Base-by-base conservation (phyloP, 2,797 vertebrate species). In the Sebastes minor region DNA sequence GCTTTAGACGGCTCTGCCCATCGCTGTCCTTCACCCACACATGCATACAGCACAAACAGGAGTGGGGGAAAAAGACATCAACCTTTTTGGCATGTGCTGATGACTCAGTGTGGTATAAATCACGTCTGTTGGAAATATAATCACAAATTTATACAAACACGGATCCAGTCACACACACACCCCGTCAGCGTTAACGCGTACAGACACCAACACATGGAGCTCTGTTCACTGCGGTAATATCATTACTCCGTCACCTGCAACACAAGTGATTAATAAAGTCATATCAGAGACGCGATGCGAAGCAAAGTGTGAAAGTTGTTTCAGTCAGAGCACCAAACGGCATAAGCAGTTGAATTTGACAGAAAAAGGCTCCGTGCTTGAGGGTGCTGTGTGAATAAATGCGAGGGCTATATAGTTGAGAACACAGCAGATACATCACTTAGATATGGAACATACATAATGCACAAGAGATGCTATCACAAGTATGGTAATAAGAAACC, bases 31-130 rank as follows among this genome's bases (percentile, higher is more conserved):
- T 63, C 74, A 71, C 70, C 71, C 86, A 49, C 75, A 71, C 14
- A 42, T 42, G 38, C 13, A 55, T 11, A 30, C 16, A 2, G 53
- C 59, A 35, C 76, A 81, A 70, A 82, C 80, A 67, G 60, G 27
- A 27, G 23, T 16, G 23, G 2, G 20, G 10, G 2, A 33, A 32
- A 20, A 35, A 63, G 33, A 38, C 57, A 11, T 6, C 14, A 62
- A 87, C 76, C 74, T 76, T 65, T 81, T 25, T 79, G 81, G 2
- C 60, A 33, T 28, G 70, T 64, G 56, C 52, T 32, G 72, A 53
- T 88, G 88, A 91, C 52, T 90, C 87, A 82, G 6, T 22, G 1
- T 27, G 55, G 13, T 30, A 79, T 80, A 87, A 82, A 83, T 90
- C 79, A 78, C 38, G 27, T 86, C 69, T 86, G 84, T 76, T 56